Conservation (phyloP, 2,888 invertebrate species). For the Ecliptopera silaceata region DNA sequence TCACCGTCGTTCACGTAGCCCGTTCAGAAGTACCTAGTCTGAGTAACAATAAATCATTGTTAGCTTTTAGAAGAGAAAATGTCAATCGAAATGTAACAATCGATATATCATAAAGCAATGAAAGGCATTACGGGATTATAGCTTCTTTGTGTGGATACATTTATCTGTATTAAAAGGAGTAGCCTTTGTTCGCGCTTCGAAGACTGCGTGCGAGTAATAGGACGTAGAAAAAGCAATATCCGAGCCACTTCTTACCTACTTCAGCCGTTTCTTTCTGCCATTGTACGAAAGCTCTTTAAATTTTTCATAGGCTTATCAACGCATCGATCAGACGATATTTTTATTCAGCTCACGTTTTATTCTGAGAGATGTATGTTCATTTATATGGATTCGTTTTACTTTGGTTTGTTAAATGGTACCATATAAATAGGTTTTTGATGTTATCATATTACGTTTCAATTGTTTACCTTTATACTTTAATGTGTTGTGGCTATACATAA, state of each 20-base stretch:
- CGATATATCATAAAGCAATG: constrained; percentile 47
- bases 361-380: constrained; percentile 71
- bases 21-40: constrained; percentile 27
- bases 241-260: constrained; percentile 56
- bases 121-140: constrained; percentile 50
- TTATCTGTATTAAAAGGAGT: constrained; percentile 56
- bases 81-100: constrained; percentile 35
- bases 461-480: too few species aligned
- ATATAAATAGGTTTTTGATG: neutral
- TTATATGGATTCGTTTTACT: constrained; percentile 71
- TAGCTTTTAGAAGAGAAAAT: constrained; percentile 29
- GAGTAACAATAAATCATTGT: constrained; percentile 40
- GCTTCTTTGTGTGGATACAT: constrained; percentile 46
- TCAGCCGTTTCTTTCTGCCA: constrained; percentile 57
- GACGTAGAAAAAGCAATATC: constrained; percentile 61
- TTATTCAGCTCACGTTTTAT: constrained; percentile 76
- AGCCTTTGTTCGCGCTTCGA: constrained; percentile 57
- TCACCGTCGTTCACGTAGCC: constrained; percentile 52
- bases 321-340: constrained; percentile 71
- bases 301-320: constrained; percentile 74
- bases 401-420: constrained; percentile 37
- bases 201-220: constrained; percentile 58
- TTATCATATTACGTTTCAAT: too few species aligned
- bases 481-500: too few species aligned
- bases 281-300: constrained; percentile 65